phyloP scores from a whole-genome alignment of 2,797 vertebrate species.

The Psittacula echo region DNA sequence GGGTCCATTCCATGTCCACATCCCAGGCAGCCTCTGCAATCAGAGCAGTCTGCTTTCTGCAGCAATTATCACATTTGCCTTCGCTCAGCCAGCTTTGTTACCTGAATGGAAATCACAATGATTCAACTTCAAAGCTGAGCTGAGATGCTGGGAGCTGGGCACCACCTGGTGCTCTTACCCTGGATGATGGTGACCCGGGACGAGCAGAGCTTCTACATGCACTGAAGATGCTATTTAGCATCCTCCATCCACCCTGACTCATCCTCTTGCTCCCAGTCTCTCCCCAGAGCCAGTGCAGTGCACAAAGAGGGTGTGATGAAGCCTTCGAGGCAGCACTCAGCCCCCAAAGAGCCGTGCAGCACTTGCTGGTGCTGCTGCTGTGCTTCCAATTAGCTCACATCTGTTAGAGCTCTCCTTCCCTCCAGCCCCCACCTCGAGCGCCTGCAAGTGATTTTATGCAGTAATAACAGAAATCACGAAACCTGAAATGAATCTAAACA shows the following conservation, averaged over 20 bases:
- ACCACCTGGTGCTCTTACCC: not conserved
- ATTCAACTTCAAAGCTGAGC: not conserved
- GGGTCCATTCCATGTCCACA: rapidly evolving
- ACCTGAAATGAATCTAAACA: slow-evolving; percentile 76
- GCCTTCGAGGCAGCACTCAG: not conserved
- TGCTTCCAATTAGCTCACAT: slow-evolving; percentile 74
- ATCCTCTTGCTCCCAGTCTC: not conserved
- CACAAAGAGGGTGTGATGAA: not conserved
- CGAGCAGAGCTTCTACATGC: rapidly evolving
- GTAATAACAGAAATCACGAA: slow-evolving; percentile 77
- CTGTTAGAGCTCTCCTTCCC: slow-evolving; percentile 25
- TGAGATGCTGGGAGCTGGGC: not conserved
- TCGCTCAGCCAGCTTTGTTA: not conserved
- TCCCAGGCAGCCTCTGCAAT: not conserved
- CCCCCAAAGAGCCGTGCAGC: not conserved
- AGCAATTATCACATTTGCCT: not conserved
- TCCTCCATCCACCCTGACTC: not conserved
- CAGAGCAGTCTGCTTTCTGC: not conserved
- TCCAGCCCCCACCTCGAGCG: slow-evolving; percentile 41
- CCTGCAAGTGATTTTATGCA: slow-evolving; percentile 76
- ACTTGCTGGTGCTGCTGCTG: slow-evolving; percentile 58
- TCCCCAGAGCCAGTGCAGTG: not conserved
- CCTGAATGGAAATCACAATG: not conserved
- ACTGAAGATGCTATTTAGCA: rapidly evolving
- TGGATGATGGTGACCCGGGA: rapidly evolving